phyloP scores from a whole-genome alignment of 2,113 vertebrate species.

The Nycticebus coucang region DNA sequence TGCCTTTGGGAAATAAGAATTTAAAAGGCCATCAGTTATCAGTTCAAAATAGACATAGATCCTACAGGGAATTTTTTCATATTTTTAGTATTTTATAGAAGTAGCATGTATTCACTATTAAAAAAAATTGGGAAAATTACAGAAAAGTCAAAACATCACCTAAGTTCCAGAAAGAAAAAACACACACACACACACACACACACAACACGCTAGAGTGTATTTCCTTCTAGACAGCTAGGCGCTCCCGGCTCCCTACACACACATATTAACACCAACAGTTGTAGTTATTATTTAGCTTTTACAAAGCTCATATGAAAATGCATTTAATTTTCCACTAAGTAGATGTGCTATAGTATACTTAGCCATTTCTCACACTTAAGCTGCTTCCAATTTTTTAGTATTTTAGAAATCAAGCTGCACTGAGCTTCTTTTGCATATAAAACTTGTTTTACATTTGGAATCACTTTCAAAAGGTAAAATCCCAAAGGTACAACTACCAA shows the following conservation, averaged over 20 bases:
- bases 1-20: neutral
- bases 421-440: slow-evolving; percentile 7
- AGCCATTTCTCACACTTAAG: neutral
- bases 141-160: slow-evolving; percentile 35
- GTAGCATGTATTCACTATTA: neutral
- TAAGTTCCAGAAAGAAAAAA: slow-evolving; percentile 14
- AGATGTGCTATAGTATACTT: neutral
- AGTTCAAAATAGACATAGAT: neutral
- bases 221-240: neutral
- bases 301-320: slow-evolving; percentile 18
- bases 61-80: neutral
- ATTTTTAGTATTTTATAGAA: slow-evolving; percentile 34
- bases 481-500: neutral
- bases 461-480: slow-evolving; percentile 37
- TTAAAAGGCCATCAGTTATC: neutral
- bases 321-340: slow-evolving; percentile 2
- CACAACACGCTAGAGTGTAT: too few relatives aligned
- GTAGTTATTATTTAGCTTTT: neutral
- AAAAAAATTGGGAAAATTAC: slow-evolving; percentile 44
- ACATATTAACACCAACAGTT: neutral
- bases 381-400: neutral
- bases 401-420: slow-evolving; percentile 46
- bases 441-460: slow-evolving; percentile 29
- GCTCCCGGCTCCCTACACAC: neutral
- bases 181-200: too few relatives aligned